Percentiles rank a stretch among this genome's conserved stretches.
Evolutionary conservation across 2,888 invertebrate species (phyloP).

Genomic region (Steinernema scapterisci): DNA sequence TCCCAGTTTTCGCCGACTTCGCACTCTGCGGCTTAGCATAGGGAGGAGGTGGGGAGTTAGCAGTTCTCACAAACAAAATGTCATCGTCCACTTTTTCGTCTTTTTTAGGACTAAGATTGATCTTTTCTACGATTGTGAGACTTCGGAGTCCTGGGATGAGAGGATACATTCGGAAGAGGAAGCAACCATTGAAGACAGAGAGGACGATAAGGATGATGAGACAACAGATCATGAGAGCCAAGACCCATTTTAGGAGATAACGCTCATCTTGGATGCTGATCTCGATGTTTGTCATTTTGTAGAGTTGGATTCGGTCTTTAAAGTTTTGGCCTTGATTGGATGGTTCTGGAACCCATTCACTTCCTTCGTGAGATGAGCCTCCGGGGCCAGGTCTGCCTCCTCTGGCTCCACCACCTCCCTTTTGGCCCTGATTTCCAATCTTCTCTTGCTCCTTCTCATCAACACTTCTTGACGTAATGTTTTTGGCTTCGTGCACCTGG

Average conservation of each 20-base stretch:
- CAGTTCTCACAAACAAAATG: too few species aligned
- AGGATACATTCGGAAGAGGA: slow-evolving; percentile 2
- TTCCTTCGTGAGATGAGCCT: too few species aligned
- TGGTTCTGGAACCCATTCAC: too few species aligned
- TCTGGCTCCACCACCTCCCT: not conserved
- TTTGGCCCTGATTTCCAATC: not conserved
- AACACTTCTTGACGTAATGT: not conserved
- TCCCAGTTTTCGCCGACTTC: too few species aligned
- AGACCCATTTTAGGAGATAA: not conserved
- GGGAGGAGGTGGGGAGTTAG: too few species aligned
- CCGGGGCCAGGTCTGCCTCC: too few species aligned
- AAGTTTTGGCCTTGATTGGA: too few species aligned
- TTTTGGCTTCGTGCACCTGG: not conserved
- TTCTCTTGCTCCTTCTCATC: not conserved
- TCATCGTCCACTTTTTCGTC: too few species aligned
- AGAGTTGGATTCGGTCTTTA: not conserved
- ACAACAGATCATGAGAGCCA: not conserved
- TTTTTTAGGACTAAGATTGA: not conserved
- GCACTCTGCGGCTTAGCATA: too few species aligned
- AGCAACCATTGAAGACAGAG: not conserved
- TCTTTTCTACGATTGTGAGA: not conserved
- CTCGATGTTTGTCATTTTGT: not conserved
- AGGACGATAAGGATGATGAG: not conserved
- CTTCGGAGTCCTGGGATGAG: not conserved
- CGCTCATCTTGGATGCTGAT: not conserved